Conservation (phyloP, 2,113 vertebrate genomes). For the Cercopithecus mona region DNA sequence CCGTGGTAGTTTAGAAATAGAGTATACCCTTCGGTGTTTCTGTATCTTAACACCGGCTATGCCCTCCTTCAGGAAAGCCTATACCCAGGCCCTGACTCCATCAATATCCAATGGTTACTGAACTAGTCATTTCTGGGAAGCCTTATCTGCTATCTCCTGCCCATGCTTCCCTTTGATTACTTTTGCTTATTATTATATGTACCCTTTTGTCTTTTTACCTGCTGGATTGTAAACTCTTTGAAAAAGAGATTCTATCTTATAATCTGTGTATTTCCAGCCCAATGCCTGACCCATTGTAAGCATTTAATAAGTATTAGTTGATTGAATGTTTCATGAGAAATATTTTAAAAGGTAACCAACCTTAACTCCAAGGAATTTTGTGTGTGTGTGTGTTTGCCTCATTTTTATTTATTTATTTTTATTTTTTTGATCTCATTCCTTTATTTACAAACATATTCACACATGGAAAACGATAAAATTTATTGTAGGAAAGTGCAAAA, state of each 20-base stretch:
- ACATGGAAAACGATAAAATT: neutral
- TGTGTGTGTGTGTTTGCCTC: neutral
- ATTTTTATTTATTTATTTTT: neutral
- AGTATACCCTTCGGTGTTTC: neutral
- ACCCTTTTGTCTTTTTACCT: neutral
- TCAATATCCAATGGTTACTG: neutral
- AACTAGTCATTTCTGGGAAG: neutral
- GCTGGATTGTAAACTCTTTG: neutral
- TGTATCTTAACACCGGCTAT: neutral
- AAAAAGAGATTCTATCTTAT: neutral
- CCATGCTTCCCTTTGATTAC: neutral
- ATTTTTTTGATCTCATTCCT: neutral
- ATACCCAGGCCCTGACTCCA: neutral
- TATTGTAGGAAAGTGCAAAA: neutral
- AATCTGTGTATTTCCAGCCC: neutral
- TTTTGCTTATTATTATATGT: neutral
- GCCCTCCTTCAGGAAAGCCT: neutral
- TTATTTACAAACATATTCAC: neutral
- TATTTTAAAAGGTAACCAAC: neutral
- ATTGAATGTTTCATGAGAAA: neutral
- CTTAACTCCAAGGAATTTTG: neutral
- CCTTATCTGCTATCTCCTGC: neutral
- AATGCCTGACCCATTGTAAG: neutral
- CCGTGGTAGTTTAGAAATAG: neutral
- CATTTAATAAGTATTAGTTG: slow-evolving; percentile 7